Conservation (phyloP, 2,888 invertebrate species). For the Zeuzera pyrina region DNA sequence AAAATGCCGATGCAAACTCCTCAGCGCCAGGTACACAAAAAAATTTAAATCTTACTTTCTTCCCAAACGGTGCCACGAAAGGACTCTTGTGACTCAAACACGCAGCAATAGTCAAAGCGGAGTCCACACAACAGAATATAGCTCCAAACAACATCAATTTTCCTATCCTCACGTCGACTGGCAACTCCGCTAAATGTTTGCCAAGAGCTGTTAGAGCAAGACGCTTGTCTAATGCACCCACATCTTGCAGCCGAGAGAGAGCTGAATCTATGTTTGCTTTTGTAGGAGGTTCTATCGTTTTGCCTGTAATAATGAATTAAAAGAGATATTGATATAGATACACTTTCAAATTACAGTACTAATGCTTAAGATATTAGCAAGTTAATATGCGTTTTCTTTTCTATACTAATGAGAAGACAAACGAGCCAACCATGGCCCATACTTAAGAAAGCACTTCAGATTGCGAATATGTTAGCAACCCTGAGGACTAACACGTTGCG, state of each 20-base stretch:
- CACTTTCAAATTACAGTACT: no score
- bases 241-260: slow-evolving; percentile 79
- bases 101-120: slow-evolving; percentile 92
- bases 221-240: slow-evolving; percentile 84
- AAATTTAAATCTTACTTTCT: slow-evolving; percentile 54
- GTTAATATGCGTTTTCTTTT: no score
- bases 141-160: slow-evolving; percentile 94
- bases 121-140: slow-evolving; percentile 93
- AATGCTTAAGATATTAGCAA: no score
- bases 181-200: slow-evolving; percentile 88
- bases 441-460: no score
- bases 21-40: slow-evolving; percentile 79
- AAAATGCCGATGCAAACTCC: slow-evolving; percentile 82
- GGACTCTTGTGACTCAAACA: slow-evolving; percentile 86
- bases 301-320: slow-evolving; percentile 46
- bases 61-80: slow-evolving; percentile 82
- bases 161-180: slow-evolving; percentile 93
- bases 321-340: no score
- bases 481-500: no score
- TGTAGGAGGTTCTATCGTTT: slow-evolving; percentile 82
- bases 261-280: slow-evolving; percentile 79
- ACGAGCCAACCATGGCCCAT: no score
- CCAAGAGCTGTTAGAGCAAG: slow-evolving; percentile 88
- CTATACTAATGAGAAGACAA: no score
- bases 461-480: no score